Evolutionary conservation across 2,797 vertebrate genomes (phyloP), one percentile per base, ranked within the genome.

Genomic region (Ceyx erithaca): DNA sequence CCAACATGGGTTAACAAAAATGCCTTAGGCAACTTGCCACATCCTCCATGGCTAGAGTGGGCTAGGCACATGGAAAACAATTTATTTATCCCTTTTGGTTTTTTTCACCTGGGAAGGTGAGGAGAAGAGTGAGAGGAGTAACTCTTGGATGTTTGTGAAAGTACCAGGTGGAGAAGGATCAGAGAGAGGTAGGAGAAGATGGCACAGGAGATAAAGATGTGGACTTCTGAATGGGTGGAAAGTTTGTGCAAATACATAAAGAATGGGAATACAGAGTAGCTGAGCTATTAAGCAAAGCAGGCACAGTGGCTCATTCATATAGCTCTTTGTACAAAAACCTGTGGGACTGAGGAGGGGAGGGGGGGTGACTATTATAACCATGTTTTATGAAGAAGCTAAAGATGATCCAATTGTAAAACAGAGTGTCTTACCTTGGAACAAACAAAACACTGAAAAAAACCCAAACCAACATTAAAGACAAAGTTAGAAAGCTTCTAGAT

Each of bases 401-500:
- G 46, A 83, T 91, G 89, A 96, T 89, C 49, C 75, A 83, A 92
- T 92, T 96, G 87, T 48, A 73, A 92, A 92, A 54, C 2, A 16
- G 68, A 68, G 49, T 0, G 0, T 22, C 37, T 82, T 66, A 66
- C 66, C 79, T 75, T 7, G 2, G 84, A 95, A 94, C 43, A 66
- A 71, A 58, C 40, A 66, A 94, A 94, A 89, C 76, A 82, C 20
- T 37, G 31, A 17, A 81, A 87, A 51, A 33, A 92, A 87, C 37
- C 37, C 37, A 40, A 40, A 40, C 37, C 14, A 92, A 94, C 78
- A 6, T 95, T 96, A 85, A 75, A 78, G 71, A 92, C 52, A 55
- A 67, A 93, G 68, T 94, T 97, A 94, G 93, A 94, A 94, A 85
- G 68, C 63, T 92, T 85, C 82, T 89, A 81, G 75, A 92, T 14